Percentiles rank a stretch among this genome's conserved stretches.
These are phyloP conservation scores for Cheilosia vulpina DNA, from an alignment of 2,888 invertebrate species.

Conservation along the genomic window DNA sequence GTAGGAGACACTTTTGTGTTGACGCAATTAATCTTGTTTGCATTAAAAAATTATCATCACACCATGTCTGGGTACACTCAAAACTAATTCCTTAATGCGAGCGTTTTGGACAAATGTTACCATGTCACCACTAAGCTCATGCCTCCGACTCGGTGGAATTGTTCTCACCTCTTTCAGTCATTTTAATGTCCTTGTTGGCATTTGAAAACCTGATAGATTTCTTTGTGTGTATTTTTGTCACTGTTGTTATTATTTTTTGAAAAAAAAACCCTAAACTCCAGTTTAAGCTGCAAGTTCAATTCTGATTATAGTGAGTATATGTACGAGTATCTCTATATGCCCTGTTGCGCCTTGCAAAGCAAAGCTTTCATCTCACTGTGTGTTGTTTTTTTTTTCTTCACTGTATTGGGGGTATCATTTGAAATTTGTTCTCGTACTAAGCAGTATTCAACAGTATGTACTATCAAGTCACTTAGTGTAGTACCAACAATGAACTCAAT, in stretches of 20 bases:
- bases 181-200: background rate
- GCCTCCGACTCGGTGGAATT: background rate
- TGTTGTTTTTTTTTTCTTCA: conserved; percentile 9
- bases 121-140: too few relatives aligned
- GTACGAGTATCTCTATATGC: conserved; percentile 16
- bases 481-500: conserved; percentile 43
- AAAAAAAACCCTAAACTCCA: background rate
- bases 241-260: background rate
- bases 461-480: conserved; percentile 62
- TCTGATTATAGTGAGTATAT: conserved; percentile 6
- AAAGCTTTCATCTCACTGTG: conserved; percentile 56
- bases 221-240: background rate
- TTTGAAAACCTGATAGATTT: background rate
- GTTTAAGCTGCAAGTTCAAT: conserved; percentile 54
- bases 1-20: too few relatives aligned
- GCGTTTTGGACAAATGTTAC: too few relatives aligned
- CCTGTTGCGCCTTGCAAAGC: conserved; percentile 51
- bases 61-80: too few relatives aligned
- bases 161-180: background rate
- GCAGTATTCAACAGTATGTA: conserved; percentile 41
- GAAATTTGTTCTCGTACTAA: conserved; percentile 31
- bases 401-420: conserved; percentile 33
- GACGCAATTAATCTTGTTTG: too few relatives aligned
- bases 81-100: too few relatives aligned
- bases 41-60: too few relatives aligned